Evolutionary conservation across 2,888 invertebrate genomes (phyloP).

Genomic region (Sarcophaga variegata): DNA sequence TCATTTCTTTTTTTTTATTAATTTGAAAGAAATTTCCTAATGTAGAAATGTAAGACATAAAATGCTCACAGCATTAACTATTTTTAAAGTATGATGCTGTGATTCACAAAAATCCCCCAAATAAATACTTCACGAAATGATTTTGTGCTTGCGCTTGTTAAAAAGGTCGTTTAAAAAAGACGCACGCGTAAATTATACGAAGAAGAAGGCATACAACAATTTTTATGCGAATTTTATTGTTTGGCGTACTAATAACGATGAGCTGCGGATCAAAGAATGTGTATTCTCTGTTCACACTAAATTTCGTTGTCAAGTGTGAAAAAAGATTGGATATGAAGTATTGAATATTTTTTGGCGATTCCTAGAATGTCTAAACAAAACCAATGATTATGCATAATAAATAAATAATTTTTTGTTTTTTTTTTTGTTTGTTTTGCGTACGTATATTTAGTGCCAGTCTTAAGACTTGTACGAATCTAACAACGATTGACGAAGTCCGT

Average conservation of each 20-base stretch:
- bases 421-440: not conserved
- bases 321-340: not conserved
- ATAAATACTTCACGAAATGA: not conserved
- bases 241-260: not conserved
- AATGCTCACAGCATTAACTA: not conserved
- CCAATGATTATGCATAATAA: slow-evolving; percentile 13
- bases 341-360: not conserved
- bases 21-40: too few species aligned
- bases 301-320: slow-evolving; percentile 39
- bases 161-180: not conserved
- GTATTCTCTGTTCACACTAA: not conserved
- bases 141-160: not conserved
- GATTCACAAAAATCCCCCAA: slow-evolving; percentile 3
- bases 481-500: not conserved
- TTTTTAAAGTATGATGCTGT: slow-evolving; percentile 16
- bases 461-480: not conserved
- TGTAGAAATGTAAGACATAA: too few species aligned
- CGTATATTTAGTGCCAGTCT: slow-evolving; percentile 12
- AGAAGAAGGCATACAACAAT: not conserved
- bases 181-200: not conserved
- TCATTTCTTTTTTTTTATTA: too few species aligned
- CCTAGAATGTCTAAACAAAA: slow-evolving; percentile 23
- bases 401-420: not conserved
- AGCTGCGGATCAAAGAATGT: slow-evolving; percentile 17
- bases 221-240: not conserved